A percentile compares a stretch with the other conserved stretches of the same genome.
Conservation (phyloP, 2,797 vertebrate genomes). For the Protonibea diacanthus region DNA sequence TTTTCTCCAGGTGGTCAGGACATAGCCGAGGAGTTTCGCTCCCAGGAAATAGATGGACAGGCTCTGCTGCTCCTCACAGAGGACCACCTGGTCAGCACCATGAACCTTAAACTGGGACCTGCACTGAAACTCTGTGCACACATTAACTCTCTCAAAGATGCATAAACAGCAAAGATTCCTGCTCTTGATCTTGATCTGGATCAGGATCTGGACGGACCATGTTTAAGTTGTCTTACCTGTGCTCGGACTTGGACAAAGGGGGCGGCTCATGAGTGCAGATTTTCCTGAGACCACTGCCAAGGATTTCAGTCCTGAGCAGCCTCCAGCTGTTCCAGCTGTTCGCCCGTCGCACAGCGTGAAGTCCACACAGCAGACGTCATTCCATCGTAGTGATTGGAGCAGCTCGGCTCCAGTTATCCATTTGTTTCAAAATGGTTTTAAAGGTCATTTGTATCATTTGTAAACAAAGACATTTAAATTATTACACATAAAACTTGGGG, state of each 20-base stretch:
- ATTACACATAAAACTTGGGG: constrained; percentile 1
- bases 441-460: constrained; percentile 53
- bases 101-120: constrained; percentile 95
- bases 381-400: constrained; percentile 37
- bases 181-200: constrained; percentile 10
- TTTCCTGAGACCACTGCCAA: constrained; percentile 46
- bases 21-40: constrained; percentile 90
- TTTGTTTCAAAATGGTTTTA: constrained; percentile 68
- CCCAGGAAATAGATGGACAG: constrained; percentile 95
- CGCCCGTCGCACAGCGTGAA: neutral
- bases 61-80: constrained; percentile 94
- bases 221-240: neutral
- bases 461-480: constrained; percentile 28
- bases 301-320: constrained; percentile 11
- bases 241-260: neutral
- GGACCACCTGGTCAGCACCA: constrained; percentile 94
- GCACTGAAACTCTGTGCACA: constrained; percentile 95
- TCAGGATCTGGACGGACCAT: neutral
- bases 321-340: constrained; percentile 19
- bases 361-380: neutral
- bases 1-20: constrained; percentile 87
- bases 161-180: constrained; percentile 66
- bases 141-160: constrained; percentile 93
- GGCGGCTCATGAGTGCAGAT: neutral
- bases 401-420: constrained; percentile 48